Evolutionary conservation across 2,113 vertebrate species (phyloP), one percentile per base, ranked within the genome.

Genomic region (Megaceryle torquata): DNA sequence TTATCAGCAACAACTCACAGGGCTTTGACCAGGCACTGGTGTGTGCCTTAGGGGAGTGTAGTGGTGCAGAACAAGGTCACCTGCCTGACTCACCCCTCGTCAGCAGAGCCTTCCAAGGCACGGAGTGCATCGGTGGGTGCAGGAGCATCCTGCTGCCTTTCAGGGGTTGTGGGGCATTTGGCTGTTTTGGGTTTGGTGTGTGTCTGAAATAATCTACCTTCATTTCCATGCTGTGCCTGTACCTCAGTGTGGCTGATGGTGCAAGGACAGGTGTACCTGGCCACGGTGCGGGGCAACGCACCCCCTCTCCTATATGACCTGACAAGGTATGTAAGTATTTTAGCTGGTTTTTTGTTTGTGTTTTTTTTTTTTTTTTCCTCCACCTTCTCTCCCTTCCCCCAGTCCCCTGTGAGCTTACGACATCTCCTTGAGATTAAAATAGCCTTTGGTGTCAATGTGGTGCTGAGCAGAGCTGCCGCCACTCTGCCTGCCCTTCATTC

Each of bases 261-360:
- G 21, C 0, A 1, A 28, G 78, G 28, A 28, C 0, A 0, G 37
- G 2, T 10, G n/a, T 25, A 15, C 59, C 50, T 13, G 60, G 48
- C 37, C 33, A 1, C 0, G 4, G 20, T 2, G 21, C 0, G 0
- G 69, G 41, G 28, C 54, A 33, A 11, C 2, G 39, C 3, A 3
- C 53, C 3, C 0, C 79, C 61, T 59, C 51, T 25, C n/a, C 22
- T 5, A 4, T 12, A 7, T 12, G 24, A 50, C 79, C 86, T 31
- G 31, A 8, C 11, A 21, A 59, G 59, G 37, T 5, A 37, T 28
- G 71, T 8, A 79, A 85, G 72, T 26, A n/a, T 48, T 46, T 79
- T 1, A 53, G 51, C 37, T 2, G 28, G 1, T 16, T 17, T 25
- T 21, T 18, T 8, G 59, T 86, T 46, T 46, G 39, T 41, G 37